These are phyloP conservation scores for Coregonus sp. DNA, from an alignment of 2,797 vertebrate genomes.

Conservation along the genomic window DNA sequence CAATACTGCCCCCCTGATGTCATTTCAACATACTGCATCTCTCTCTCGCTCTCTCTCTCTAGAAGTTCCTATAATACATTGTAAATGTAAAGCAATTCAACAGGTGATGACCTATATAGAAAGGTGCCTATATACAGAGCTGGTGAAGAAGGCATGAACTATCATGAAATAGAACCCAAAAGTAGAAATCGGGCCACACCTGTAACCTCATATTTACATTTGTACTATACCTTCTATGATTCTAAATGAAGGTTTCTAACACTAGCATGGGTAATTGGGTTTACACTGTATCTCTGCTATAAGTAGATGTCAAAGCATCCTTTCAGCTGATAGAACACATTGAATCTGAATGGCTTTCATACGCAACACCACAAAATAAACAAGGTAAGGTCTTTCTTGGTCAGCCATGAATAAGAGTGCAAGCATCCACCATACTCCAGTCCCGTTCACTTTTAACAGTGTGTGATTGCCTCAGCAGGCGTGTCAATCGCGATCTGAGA, in stretches of 20 bases:
- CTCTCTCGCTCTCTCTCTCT: neutral
- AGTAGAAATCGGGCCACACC: neutral
- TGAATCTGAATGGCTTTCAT: slow-evolving; percentile 7
- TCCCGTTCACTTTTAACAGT: neutral
- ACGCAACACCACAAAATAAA: neutral
- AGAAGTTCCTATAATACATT: neutral
- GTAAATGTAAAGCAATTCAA: neutral
- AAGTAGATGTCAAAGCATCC: slow-evolving; percentile 1
- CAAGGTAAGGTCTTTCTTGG: slow-evolving; percentile 1
- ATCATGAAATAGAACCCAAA: neutral
- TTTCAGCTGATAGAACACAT: neutral
- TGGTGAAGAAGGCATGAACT: neutral
- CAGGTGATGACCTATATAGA: neutral
- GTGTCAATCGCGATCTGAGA: neutral
- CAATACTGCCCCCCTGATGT: slow-evolving; percentile 73
- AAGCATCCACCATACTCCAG: neutral
- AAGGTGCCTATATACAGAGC: neutral
- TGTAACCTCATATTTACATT: neutral
- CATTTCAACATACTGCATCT: slow-evolving; percentile 58
- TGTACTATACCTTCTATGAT: neutral
- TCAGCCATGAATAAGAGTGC: neutral
- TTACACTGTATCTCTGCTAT: neutral
- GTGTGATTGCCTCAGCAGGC: neutral
- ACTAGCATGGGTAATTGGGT: neutral
- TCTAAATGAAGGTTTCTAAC: neutral